Evolutionary conservation across 2,888 invertebrate genomes (phyloP), one percentile per base, ranked within the genome.

Genomic region (Craniophora ligustri): DNA sequence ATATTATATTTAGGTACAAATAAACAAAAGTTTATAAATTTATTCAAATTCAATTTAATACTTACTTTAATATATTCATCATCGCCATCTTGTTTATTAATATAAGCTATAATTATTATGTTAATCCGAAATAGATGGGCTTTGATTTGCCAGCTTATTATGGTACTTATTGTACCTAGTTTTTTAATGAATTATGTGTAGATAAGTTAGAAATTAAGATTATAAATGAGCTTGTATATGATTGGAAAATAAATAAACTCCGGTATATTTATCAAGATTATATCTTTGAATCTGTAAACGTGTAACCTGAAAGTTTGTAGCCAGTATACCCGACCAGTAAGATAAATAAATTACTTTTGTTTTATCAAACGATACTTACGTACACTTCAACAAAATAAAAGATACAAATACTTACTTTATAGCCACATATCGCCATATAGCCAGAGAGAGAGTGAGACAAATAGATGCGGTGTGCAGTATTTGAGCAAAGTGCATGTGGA

Each of bases 361-460:
- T 31, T 31, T 31, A 13, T 30, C 13, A 13, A 6, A 8, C n/a
- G n/a, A n/a, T n/a, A n/a, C n/a, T n/a, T n/a, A n/a, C n/a, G n/a
- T n/a, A n/a, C 3, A 21, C 3, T 15, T 31, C 15, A 4, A 8
- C 10, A 10, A 10, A 16, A 16, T 31, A 14, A 13, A 7, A 13
- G 1, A 13, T 11, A 6, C 8, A 30, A 10, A 21, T 73, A 93
- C 95, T 95, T 87, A 97, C 97, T 96, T 96, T 82, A 97, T 96
- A 57, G 96, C 97, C 54, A 97, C 94, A 86, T 97, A 97, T 76
- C 98, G 95, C 96, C 98, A 98, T 73, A 98, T 96, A 13, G 98
- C 98, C 79, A 97, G 86, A 0, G 96, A 95, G 4, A 96, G 94
- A 2, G 97, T 97, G 72, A 98, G 93, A 82, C 97, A 97, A 61